phyloP scores from a whole-genome alignment of 2,113 vertebrate species.

The Suncus etruscus region DNA sequence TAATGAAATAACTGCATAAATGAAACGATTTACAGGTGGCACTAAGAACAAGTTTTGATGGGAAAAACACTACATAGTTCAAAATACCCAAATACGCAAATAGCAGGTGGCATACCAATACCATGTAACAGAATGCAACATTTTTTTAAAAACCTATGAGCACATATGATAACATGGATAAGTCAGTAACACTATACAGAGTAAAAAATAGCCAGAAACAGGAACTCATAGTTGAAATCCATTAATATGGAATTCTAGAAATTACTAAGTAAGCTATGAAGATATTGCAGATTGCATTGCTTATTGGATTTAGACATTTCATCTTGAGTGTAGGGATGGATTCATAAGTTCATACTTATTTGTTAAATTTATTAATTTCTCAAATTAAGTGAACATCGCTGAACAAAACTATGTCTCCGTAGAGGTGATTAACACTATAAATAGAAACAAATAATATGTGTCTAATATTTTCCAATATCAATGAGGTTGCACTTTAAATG shows the following conservation, averaged over 20 bases:
- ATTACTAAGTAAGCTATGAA: not conserved
- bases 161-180: not conserved
- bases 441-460: not conserved
- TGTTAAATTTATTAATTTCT: not conserved
- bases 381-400: not conserved
- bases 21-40: not conserved
- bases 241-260: constrained; percentile 8
- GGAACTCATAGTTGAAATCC: not conserved
- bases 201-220: not conserved
- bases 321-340: not conserved
- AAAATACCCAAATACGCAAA: not conserved
- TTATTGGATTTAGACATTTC: not conserved
- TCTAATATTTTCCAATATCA: constrained; percentile 32
- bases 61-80: not conserved
- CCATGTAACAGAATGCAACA: not conserved
- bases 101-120: not conserved
- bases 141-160: not conserved
- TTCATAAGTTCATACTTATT: not conserved
- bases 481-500: not conserved
- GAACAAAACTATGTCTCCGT: not conserved
- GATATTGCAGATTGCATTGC: not conserved
- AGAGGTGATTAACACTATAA: not conserved
- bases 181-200: not conserved
- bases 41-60: not conserved
- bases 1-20: constrained; percentile 30